These are phyloP conservation scores for Spheniscus mendiculus DNA, from an alignment of 2,113 vertebrate genomes.

Conservation along the genomic window DNA sequence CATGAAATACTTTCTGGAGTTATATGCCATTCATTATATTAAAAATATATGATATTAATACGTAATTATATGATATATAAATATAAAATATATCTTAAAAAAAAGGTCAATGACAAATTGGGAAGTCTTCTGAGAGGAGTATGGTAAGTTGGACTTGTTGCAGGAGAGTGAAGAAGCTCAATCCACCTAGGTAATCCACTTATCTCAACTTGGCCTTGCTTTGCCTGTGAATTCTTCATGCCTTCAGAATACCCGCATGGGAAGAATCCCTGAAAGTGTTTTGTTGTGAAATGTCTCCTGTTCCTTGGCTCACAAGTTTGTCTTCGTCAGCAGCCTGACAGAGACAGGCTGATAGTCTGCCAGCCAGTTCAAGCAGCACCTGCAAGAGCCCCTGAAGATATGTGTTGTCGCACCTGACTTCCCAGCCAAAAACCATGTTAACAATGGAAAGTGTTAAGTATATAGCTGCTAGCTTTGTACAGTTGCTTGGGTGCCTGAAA, in stretches of 20 bases:
- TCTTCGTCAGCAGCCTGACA: not conserved
- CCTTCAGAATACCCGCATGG: not conserved
- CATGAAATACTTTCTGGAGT: not conserved
- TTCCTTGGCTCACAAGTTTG: not conserved
- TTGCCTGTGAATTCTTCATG: not conserved
- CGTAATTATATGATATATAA: not conserved
- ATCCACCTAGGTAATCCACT: not conserved
- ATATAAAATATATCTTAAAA: not conserved
- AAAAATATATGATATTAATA: not conserved
- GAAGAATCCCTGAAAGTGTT: not conserved
- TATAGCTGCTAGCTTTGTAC: not conserved
- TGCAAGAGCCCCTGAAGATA: not conserved
- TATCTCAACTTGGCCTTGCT: not conserved
- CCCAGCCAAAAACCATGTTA: not conserved
- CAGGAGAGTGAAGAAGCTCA: not conserved
- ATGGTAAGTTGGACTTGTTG: not conserved
- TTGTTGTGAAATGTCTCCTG: not conserved
- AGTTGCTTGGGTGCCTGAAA: not conserved
- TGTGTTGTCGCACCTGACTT: rapidly evolving
- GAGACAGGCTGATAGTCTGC: not conserved
- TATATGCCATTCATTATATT: not conserved
- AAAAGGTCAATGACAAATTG: not conserved
- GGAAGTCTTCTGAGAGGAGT: not conserved
- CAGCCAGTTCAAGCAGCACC: not conserved
- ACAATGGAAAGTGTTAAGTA: not conserved